Percentiles rank a stretch among this genome's conserved stretches.
Conservation (phyloP, 1,140 invertebrate species). For the Gonatopus flavifemur region DNA sequence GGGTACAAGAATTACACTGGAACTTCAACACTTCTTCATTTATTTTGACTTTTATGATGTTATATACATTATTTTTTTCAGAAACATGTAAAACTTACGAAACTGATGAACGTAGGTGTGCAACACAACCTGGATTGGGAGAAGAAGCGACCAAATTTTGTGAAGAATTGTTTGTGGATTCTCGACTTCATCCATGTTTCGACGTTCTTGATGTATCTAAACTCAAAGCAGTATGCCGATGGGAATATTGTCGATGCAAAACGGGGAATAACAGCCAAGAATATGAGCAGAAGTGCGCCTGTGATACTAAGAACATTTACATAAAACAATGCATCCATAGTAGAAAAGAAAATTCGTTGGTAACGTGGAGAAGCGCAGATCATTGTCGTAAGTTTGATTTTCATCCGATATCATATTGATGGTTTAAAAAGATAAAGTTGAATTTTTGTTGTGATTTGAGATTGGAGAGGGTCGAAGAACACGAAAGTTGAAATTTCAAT, state of each 20-base stretch:
- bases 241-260: slow-evolving; percentile 76
- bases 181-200: slow-evolving; percentile 66
- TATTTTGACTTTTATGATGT: neutral
- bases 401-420: no score
- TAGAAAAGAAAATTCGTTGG: slow-evolving; percentile 63
- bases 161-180: slow-evolving; percentile 63
- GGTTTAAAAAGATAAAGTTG: no score
- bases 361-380: slow-evolving; percentile 71
- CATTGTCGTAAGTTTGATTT: slow-evolving; percentile 77
- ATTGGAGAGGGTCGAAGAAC: no score
- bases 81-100: no score
- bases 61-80: slow-evolving; percentile 37
- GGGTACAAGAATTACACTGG: no score
- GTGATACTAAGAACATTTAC: slow-evolving; percentile 75
- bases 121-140: slow-evolving; percentile 39
- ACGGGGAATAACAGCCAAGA: slow-evolving; percentile 58
- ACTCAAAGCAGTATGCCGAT: slow-evolving; percentile 68
- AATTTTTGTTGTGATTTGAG: no score
- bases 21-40: neutral
- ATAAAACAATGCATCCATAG: slow-evolving; percentile 73
- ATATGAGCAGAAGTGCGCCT: slow-evolving; percentile 75
- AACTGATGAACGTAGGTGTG: slow-evolving; percentile 62
- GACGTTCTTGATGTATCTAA: slow-evolving; percentile 61
- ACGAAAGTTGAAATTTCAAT: no score
- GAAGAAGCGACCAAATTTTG: slow-evolving; percentile 66